Base-by-base conservation (phyloP, 2,888 invertebrate genomes). In the Nowickia ferox region DNA sequence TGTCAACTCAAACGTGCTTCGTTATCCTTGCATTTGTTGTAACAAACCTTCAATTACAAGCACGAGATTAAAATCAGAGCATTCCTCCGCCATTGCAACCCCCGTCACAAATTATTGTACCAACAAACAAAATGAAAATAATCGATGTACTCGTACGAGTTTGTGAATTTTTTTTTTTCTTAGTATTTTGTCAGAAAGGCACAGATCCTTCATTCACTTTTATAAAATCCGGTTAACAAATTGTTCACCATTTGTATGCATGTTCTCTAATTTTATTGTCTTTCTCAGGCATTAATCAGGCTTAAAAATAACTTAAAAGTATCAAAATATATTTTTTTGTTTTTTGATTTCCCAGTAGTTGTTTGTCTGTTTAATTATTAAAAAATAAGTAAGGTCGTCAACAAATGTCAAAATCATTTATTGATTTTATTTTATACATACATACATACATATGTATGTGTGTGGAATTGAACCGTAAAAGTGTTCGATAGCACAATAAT, bases 61-160 rank as follows among this genome's bases (percentile, higher is more conserved):
- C 88, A 88, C 88, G 89, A 88, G 88, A 91, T 89, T 89, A 61
- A 84, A 86, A 88, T 87, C 87, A 84, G 88, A 87, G 87, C 80
- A 65, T 19, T 19, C 19, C n/a, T 44, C 30, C 30, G 38, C 17
- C 48, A 11, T 46, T 48, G n/a, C 65, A 65, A 66, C 55, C 57
- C 57, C 22, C 59, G n/a, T 17, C 15, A 19, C 8, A 38, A 59
- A 10, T 19, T 40, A 44, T 65, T 59, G 13, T 66, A 76, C 65
- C 69, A 42, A 63, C 75, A 59, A 74, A 30, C 13, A 22, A 17
- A 51, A n/a, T 57, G 17, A 38, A 30, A 0, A 46, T 19, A 61
- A 51, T 40, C 13, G 30, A 38, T 46, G 51, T 51, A n/a, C n/a
- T n/a, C n/a, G n/a, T n/a, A 63, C 19, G 63, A 63, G n/a, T 40